phyloP scores from a whole-genome alignment of 2,888 invertebrate species.

The Brenthis hecate region DNA sequence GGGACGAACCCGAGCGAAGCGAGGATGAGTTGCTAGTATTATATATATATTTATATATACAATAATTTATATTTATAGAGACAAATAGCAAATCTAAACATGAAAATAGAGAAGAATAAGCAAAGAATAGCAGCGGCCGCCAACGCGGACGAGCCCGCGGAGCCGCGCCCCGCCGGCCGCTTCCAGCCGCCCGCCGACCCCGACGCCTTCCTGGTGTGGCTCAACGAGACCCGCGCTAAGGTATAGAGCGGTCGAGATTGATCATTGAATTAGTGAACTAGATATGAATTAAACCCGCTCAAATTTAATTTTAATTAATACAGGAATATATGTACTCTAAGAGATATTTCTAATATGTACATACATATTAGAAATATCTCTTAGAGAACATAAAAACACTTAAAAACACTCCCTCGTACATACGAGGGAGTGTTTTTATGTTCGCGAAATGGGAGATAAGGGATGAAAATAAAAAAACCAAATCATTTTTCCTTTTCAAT shows the following conservation, averaged over 20 bases:
- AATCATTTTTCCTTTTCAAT: not conserved
- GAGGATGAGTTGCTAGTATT: too few relatives aligned
- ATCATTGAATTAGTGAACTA: not conserved
- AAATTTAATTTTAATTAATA: too few relatives aligned
- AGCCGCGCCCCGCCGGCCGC: constrained; percentile 60
- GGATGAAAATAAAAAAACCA: not conserved
- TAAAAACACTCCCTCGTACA: too few relatives aligned
- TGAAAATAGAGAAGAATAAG: constrained; percentile 88
- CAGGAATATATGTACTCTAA: too few relatives aligned
- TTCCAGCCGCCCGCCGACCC: constrained; percentile 73
- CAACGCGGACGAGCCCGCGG: constrained; percentile 82
- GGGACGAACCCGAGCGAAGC: too few relatives aligned
- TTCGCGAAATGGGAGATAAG: too few relatives aligned
- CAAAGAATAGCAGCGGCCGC: constrained; percentile 88
- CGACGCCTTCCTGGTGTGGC: constrained; percentile 78
- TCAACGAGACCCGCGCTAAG: constrained; percentile 83
- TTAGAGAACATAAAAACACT: too few relatives aligned
- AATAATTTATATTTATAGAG: constrained; percentile 50
- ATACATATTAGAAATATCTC: too few relatives aligned
- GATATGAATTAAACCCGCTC: not conserved
- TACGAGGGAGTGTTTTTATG: too few relatives aligned
- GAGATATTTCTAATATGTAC: too few relatives aligned
- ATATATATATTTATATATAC: not conserved
- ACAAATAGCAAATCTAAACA: constrained; percentile 85
- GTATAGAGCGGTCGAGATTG: constrained; percentile 60